Conservation (phyloP, 2,888 invertebrate genomes). For the Linnaemya vulpina region DNA sequence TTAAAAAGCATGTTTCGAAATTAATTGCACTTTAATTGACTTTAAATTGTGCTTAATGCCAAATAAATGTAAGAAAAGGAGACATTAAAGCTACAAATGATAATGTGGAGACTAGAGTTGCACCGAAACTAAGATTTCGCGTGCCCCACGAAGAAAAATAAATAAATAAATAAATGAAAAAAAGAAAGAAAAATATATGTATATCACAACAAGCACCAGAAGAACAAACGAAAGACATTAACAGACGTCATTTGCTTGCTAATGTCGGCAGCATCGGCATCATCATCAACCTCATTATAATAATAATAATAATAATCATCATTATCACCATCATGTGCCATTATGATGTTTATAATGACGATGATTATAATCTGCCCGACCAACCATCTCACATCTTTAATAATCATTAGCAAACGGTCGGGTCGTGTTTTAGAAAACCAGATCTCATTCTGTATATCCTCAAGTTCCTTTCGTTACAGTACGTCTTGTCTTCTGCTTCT, state of each 20-base stretch:
- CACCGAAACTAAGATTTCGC: slow-evolving; percentile 28
- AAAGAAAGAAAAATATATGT: neutral
- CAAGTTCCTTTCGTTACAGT: neutral
- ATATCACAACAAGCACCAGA: neutral
- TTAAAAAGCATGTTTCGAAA: slow-evolving; percentile 44
- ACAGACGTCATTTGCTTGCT: slow-evolving; percentile 30
- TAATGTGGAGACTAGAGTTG: slow-evolving; percentile 19
- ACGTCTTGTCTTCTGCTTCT: neutral
- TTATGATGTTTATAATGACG: slow-evolving; percentile 27
- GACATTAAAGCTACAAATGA: slow-evolving; percentile 38
- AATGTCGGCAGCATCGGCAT: slow-evolving; percentile 29
- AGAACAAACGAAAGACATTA: slow-evolving; percentile 17
- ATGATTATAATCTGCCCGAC: slow-evolving; percentile 30
- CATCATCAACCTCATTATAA: neutral
- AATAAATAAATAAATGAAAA: neutral
- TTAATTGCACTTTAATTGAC: slow-evolving; percentile 70
- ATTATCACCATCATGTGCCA: neutral
- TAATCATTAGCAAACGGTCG: slow-evolving; percentile 57
- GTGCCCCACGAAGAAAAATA: slow-evolving; percentile 20
- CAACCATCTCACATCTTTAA: slow-evolving; percentile 54
- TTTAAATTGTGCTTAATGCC: slow-evolving; percentile 66
- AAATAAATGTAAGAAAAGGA: slow-evolving; percentile 56
- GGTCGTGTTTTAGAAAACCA: slow-evolving; percentile 29
- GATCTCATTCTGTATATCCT: slow-evolving; percentile 24
- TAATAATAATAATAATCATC: neutral